Evolutionary conservation across 2,888 invertebrate genomes (phyloP).

Genomic region (Sinelater perroti): DNA sequence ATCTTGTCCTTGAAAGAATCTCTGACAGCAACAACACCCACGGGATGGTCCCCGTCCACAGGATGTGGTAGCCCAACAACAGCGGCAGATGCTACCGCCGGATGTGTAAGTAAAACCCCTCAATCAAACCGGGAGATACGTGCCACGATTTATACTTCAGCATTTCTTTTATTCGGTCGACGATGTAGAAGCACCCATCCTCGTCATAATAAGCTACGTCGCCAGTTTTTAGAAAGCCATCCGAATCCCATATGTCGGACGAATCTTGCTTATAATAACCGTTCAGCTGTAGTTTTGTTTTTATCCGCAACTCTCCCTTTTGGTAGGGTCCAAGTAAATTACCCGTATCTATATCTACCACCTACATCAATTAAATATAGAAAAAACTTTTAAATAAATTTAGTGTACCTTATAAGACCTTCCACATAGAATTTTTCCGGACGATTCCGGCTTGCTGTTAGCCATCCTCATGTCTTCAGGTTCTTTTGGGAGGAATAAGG

Average conservation of each 20-base stretch:
- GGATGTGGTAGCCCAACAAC: conserved; percentile 54
- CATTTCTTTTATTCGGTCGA: conserved; percentile 64
- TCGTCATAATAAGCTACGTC: conserved; percentile 64
- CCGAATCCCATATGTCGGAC: conserved; percentile 57
- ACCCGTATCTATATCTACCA: conserved; percentile 59
- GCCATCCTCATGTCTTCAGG: conserved; percentile 7
- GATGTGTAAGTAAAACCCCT: conserved; percentile 52
- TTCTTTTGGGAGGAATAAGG: background rate
- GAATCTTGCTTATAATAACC: conserved; percentile 63
- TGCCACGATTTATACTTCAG: conserved; percentile 64
- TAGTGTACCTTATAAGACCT: conserved; percentile 13
- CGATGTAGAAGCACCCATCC: conserved; percentile 60
- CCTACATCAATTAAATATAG: conserved; percentile 53
- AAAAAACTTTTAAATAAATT: background rate
- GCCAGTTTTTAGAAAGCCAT: conserved; percentile 64
- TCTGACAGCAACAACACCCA: conserved; percentile 48
- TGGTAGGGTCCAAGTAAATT: conserved; percentile 60
- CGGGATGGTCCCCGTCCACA: conserved; percentile 53
- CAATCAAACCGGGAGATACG: conserved; percentile 56
- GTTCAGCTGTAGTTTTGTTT: conserved; percentile 55
- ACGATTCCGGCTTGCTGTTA: background rate
- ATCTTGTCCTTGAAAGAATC: conserved; percentile 12
- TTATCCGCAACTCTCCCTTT: conserved; percentile 64
- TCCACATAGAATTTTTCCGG: background rate
- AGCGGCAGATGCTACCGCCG: conserved; percentile 48